Evolutionary conservation across 2,888 invertebrate species (phyloP).

Genomic region (Villa cingulata): DNA sequence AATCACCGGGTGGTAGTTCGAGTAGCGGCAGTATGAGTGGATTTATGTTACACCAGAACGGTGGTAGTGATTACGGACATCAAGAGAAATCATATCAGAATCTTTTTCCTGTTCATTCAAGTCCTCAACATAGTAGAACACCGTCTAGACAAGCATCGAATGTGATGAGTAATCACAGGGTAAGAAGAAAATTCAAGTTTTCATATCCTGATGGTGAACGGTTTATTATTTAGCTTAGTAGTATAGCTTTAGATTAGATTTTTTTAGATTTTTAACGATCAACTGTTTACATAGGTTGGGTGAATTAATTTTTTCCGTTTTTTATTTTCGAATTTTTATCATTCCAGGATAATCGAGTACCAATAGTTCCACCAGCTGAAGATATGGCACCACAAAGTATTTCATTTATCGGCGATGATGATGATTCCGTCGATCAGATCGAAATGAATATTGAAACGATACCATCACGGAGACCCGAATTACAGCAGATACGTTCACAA

Average conservation of each 20-base stretch:
- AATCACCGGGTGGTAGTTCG: constrained; percentile 28
- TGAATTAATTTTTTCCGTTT: background rate
- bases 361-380: constrained; percentile 48
- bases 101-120: constrained; percentile 40
- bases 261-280: too few relatives aligned
- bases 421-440: constrained; percentile 35
- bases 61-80: constrained; percentile 44
- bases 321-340: background rate
- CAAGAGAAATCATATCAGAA: constrained; percentile 39
- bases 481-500: constrained; percentile 17
- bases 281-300: too few relatives aligned
- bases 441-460: constrained; percentile 33
- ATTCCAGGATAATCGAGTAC: constrained; percentile 20
- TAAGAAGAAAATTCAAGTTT: constrained; percentile 4
- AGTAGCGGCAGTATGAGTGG: constrained; percentile 18
- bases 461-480: constrained; percentile 20
- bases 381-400: constrained; percentile 88
- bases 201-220: background rate
- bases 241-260: too few relatives aligned
- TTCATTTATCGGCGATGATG: constrained; percentile 70
- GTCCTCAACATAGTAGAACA: constrained; percentile 48
- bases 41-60: constrained; percentile 58
- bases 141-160: constrained; percentile 46
- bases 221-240: too few relatives aligned
- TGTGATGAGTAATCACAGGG: constrained; percentile 14